Percentiles rank a stretch among this genome's conserved stretches.
These are phyloP conservation scores for Sitobion miscanthi DNA, from an alignment of 1,140 invertebrate genomes.

Conservation along the genomic window DNA sequence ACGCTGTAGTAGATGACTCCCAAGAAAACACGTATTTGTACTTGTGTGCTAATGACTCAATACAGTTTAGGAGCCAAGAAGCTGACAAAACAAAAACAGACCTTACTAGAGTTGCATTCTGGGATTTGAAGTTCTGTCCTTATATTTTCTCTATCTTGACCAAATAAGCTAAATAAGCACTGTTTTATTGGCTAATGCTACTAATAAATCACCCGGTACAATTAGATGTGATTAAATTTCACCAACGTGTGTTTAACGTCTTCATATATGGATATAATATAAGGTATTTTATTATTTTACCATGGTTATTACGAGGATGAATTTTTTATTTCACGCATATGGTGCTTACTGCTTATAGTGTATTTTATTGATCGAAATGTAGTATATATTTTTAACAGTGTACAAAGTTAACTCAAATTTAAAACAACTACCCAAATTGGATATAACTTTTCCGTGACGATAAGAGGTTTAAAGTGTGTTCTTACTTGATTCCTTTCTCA, in stretches of 20 bases:
- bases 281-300: neutral
- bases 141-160: constrained; percentile 20
- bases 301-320: neutral
- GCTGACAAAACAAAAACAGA: constrained; percentile 45
- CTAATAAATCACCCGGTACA: constrained; percentile 13
- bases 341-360: neutral
- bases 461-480: neutral
- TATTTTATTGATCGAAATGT: neutral
- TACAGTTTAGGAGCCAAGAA: constrained; percentile 40
- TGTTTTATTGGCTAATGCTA: neutral
- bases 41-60: constrained; percentile 49
- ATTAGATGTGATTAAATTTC: neutral
- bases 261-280: neutral
- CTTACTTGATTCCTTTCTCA: neutral
- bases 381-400: neutral
- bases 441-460: neutral
- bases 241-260: neutral
- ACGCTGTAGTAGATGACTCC: constrained; percentile 13
- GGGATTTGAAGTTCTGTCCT: neutral
- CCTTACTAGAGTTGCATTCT: neutral
- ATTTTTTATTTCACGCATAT: neutral
- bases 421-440: neutral
- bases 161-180: constrained; percentile 45
- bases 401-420: neutral
- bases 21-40: constrained; percentile 45